phyloP scores from a whole-genome alignment of 1,140 invertebrate genomes.

The Gonatopus flavifemur region DNA sequence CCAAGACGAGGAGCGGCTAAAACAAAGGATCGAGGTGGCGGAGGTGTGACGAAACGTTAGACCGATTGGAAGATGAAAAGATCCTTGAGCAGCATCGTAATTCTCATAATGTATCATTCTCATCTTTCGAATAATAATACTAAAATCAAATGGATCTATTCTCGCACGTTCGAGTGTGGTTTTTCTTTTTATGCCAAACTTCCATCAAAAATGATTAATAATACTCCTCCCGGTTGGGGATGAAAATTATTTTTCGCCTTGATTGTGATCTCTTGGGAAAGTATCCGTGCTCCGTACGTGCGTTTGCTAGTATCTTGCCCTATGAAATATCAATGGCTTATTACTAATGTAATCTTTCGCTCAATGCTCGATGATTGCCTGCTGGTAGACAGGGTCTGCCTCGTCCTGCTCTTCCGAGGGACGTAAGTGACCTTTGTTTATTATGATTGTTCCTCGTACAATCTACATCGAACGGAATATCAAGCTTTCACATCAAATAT shows the following conservation, averaged over 20 bases:
- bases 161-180: too few species aligned
- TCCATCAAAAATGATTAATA: background rate
- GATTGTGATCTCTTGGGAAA: slow-evolving; percentile 53
- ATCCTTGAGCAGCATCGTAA: too few species aligned
- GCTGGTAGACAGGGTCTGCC: slow-evolving; percentile 21
- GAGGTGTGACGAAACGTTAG: slow-evolving; percentile 51
- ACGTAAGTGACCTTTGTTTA: too few species aligned
- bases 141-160: too few species aligned
- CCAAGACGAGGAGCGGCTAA: slow-evolving; percentile 47
- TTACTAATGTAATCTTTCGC: slow-evolving; percentile 52
- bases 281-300: slow-evolving; percentile 26
- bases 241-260: slow-evolving; percentile 51
- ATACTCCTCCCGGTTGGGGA: slow-evolving; percentile 20
- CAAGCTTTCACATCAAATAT: too few species aligned
- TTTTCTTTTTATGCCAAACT: too few species aligned
- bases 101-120: too few species aligned
- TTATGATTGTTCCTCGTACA: too few species aligned
- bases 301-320: slow-evolving; percentile 31
- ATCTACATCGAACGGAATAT: too few species aligned
- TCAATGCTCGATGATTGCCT: slow-evolving; percentile 51
- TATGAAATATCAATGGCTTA: slow-evolving; percentile 55
- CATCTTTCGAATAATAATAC: too few species aligned
- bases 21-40: slow-evolving; percentile 49
- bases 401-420: slow-evolving; percentile 3
- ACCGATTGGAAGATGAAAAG: background rate